These are phyloP conservation scores for Eptesicus fuscus DNA, from an alignment of 2,113 vertebrate genomes.

Conservation along the genomic window DNA sequence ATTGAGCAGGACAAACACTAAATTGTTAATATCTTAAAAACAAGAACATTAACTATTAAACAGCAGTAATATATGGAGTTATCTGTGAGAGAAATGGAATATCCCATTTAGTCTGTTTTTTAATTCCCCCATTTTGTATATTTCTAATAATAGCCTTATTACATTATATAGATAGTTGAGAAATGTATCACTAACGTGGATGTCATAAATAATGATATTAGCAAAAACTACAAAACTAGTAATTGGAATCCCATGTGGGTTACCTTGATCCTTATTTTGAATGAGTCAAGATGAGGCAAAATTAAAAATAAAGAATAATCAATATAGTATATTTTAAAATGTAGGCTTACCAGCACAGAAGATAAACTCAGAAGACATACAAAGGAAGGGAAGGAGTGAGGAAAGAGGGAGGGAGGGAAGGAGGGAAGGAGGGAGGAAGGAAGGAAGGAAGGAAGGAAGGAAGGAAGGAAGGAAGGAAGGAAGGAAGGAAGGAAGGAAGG, in stretches of 20 bases:
- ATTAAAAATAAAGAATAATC: constrained; percentile 50
- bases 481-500: too few relatives aligned
- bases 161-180: constrained; percentile 46
- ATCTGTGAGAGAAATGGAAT: constrained; percentile 60
- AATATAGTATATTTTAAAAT: constrained; percentile 31
- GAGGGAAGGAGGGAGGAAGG: fast-evolving
- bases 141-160: constrained; percentile 60
- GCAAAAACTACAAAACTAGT: constrained; percentile 58
- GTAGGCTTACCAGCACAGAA: constrained; percentile 10
- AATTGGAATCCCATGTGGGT: constrained; percentile 55
- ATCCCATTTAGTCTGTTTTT: constrained; percentile 58
- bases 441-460: fast-evolving
- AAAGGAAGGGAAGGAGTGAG: too few relatives aligned
- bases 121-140: constrained; percentile 30
- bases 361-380: not conserved
- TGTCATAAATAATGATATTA: constrained; percentile 68
- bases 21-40: constrained; percentile 69
- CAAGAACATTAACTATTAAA: constrained; percentile 68
- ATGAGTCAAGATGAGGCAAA: constrained; percentile 63
- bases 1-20: constrained; percentile 50
- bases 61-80: constrained; percentile 64
- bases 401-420: fast-evolving
- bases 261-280: constrained; percentile 44
- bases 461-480: not conserved
- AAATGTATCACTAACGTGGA: constrained; percentile 54